Evolutionary conservation across 2,888 invertebrate species (phyloP).

Genomic region (Acronicta aceris): DNA sequence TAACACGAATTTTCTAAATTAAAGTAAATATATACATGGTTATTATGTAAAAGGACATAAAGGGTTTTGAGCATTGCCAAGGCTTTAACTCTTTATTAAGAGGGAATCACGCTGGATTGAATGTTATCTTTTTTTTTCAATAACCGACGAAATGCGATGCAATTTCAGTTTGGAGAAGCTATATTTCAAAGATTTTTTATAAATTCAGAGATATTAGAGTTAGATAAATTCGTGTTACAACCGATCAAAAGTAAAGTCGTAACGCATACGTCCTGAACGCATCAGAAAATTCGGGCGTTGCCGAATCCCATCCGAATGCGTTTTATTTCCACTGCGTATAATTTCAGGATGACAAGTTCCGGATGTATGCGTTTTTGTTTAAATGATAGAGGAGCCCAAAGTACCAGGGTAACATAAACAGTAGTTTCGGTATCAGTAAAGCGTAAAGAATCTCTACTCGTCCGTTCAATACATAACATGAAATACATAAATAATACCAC

Average conservation of each 20-base stretch:
- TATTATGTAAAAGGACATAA: no score
- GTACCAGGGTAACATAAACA: constrained; percentile 57
- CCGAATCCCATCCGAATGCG: neutral
- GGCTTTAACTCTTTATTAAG: no score
- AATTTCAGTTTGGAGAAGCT: no score
- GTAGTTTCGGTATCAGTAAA: constrained; percentile 42
- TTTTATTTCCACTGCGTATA: neutral
- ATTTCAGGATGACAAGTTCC: constrained; percentile 2
- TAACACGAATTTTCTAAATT: constrained; percentile 18
- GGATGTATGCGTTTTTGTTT: constrained; percentile 11
- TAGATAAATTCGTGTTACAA: constrained; percentile 18
- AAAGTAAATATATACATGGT: no score
- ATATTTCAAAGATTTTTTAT: no score
- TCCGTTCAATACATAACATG: constrained; percentile 51
- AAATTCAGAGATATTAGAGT: no score
- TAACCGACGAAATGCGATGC: no score
- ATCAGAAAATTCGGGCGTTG: neutral
- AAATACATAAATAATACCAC: constrained; percentile 47
- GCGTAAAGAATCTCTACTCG: constrained; percentile 68
- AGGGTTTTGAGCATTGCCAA: no score
- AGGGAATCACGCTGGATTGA: no score
- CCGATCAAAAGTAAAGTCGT: constrained; percentile 14
- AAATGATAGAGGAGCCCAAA: constrained; percentile 48
- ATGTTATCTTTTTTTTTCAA: no score
- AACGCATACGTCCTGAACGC: constrained; percentile 19